A percentile compares a stretch with the other conserved stretches of the same genome.
These are phyloP conservation scores for Teleogryllus oceanicus DNA, from an alignment of 2,888 invertebrate species.

Conservation along the genomic window DNA sequence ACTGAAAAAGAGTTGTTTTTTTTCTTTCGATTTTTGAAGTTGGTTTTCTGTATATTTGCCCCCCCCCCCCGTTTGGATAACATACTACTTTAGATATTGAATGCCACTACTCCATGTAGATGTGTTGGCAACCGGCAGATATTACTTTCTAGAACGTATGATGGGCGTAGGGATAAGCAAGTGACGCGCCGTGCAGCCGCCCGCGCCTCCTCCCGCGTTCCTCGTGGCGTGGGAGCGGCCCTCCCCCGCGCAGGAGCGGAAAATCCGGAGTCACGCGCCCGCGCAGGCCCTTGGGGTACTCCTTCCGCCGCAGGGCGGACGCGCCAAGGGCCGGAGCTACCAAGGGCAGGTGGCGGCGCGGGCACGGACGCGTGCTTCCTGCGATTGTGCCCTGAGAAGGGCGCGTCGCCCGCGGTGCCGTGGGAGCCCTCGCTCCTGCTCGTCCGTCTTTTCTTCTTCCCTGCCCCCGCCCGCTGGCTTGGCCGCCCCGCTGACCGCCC, in stretches of 20 bases:
- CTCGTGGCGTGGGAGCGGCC: not conserved
- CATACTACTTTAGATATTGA: too few species aligned
- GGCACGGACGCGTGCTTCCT: slow-evolving; percentile 7
- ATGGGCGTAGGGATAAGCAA: not conserved
- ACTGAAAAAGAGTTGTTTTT: too few species aligned
- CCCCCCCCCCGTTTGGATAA: not conserved
- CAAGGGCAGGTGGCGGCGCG: not conserved
- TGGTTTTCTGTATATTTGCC: not conserved
- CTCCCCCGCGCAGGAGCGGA: not conserved
- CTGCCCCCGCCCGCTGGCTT: too few species aligned
- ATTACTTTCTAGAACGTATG: not conserved
- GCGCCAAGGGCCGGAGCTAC: not conserved
- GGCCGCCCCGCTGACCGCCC: too few species aligned
- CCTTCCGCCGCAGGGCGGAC: not conserved
- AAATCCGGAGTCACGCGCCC: not conserved
- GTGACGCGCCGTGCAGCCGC: not conserved
- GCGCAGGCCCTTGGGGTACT: not conserved
- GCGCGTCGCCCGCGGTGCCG: not conserved
- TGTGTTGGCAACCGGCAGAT: not conserved
- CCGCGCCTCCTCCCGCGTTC: not conserved
- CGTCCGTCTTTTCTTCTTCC: too few species aligned
- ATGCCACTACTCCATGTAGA: too few species aligned
- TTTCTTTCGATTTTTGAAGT: too few species aligned
- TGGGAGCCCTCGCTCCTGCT: not conserved
- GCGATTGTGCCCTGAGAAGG: not conserved